Conservation (phyloP, 2,888 invertebrate species). For the Rugalucina vietnamica region DNA sequence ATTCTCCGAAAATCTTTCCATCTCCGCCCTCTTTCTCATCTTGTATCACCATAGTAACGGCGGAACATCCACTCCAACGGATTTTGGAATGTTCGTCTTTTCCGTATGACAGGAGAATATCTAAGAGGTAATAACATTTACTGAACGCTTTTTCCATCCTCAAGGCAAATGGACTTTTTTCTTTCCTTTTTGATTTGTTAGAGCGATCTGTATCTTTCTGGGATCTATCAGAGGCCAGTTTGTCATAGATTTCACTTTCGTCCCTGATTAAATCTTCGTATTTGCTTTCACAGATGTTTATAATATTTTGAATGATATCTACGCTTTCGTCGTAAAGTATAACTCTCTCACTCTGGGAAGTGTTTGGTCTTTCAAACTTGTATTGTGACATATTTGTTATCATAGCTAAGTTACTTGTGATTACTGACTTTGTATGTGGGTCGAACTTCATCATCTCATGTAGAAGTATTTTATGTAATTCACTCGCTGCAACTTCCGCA, state of each 20-base stretch:
- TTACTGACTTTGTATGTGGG: slow-evolving; percentile 73
- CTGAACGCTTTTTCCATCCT: slow-evolving; percentile 76
- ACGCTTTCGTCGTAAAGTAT: slow-evolving; percentile 73
- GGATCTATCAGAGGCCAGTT: slow-evolving; percentile 9
- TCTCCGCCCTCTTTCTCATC: slow-evolving; percentile 19
- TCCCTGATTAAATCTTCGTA: slow-evolving; percentile 70
- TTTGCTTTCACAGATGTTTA: slow-evolving; percentile 77
- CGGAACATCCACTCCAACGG: slow-evolving; percentile 83
- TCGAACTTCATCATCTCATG: slow-evolving; percentile 81
- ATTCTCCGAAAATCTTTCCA: slow-evolving; percentile 1
- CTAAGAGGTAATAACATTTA: slow-evolving; percentile 78
- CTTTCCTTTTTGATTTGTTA: slow-evolving; percentile 52
- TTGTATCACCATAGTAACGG: slow-evolving; percentile 76
- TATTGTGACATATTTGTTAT: slow-evolving; percentile 67
- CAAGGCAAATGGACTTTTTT: slow-evolving; percentile 69
- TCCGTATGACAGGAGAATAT: slow-evolving; percentile 80
- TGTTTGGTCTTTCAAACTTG: slow-evolving; percentile 69
- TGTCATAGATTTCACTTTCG: slow-evolving; percentile 22
- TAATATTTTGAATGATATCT: slow-evolving; percentile 77
- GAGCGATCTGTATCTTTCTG: background rate
- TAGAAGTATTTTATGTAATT: slow-evolving; percentile 79
- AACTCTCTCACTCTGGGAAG: slow-evolving; percentile 69
- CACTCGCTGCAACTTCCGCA: slow-evolving; percentile 79
- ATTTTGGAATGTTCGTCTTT: slow-evolving; percentile 81
- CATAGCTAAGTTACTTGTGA: slow-evolving; percentile 72